Evolutionary conservation across 2,113 vertebrate species (phyloP).

Genomic region (Eurypyga helias): DNA sequence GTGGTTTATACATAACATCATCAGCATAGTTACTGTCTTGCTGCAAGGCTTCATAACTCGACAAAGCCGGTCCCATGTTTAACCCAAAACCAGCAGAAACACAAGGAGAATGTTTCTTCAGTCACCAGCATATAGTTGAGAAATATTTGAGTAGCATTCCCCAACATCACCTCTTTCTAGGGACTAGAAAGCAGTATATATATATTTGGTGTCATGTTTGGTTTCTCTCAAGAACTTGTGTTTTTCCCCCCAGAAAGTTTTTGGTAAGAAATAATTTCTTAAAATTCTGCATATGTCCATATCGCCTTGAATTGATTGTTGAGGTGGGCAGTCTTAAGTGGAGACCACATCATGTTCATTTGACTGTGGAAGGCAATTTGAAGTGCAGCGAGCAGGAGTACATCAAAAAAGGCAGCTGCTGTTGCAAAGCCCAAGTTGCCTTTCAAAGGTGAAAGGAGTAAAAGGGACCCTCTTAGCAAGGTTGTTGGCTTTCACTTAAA

Average conservation of each 20-base stretch:
- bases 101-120: neutral
- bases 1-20: slow-evolving; percentile 53
- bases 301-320: neutral
- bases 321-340: neutral
- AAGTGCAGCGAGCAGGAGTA: neutral
- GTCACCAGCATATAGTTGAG: neutral
- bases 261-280: neutral
- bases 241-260: neutral
- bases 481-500: neutral
- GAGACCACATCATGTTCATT: neutral
- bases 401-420: neutral
- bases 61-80: slow-evolving; percentile 16
- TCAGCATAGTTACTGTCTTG: slow-evolving; percentile 51
- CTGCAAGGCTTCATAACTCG: slow-evolving; percentile 36
- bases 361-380: neutral
- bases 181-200: neutral
- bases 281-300: neutral
- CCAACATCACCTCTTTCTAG: neutral
- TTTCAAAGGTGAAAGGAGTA: neutral
- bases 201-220: neutral
- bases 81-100: slow-evolving; percentile 34
- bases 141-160: neutral
- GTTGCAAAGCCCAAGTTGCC: neutral
- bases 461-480: neutral
- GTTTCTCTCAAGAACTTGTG: neutral